Evolutionary conservation across 2,888 invertebrate genomes (phyloP).

Genomic region (Phaonia tiefii): DNA sequence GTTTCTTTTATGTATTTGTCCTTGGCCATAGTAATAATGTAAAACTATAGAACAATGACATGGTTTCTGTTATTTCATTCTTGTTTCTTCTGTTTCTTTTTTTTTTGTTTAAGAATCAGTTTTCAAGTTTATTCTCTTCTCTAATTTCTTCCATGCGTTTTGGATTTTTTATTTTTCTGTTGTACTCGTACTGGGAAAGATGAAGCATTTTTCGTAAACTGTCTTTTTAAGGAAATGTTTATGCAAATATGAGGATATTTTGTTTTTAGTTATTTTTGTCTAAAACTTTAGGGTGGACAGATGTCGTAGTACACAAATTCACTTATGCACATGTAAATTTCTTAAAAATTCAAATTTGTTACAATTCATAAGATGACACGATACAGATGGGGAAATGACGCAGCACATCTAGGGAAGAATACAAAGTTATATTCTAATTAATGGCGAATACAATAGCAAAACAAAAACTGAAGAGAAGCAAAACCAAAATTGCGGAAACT

Average conservation of each 20-base stretch:
- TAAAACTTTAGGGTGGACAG: conserved; percentile 23
- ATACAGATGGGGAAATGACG: no score
- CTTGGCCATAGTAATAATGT: conserved; percentile 49
- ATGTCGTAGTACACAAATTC: not conserved
- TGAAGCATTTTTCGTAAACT: conserved; percentile 30
- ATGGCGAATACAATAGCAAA: no score
- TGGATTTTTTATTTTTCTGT: not conserved
- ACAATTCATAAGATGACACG: not conserved
- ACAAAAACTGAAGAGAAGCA: no score
- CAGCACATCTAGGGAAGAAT: no score
- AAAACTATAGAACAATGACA: conserved; percentile 50
- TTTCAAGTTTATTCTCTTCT: conserved; percentile 10
- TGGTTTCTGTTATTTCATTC: conserved; percentile 26
- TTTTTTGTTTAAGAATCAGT: conserved; percentile 31
- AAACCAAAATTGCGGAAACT: no score
- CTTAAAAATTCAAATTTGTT: not conserved
- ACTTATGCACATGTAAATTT: not conserved
- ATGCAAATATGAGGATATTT: conserved; percentile 39
- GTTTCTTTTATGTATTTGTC: conserved; percentile 40
- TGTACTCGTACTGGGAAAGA: conserved; percentile 34
- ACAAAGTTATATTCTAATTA: no score
- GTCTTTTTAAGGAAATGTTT: conserved; percentile 34
- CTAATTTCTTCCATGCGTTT: not conserved
- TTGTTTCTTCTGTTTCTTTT: not conserved
- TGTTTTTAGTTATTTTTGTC: not conserved